Evolutionary conservation across 1,140 invertebrate genomes (phyloP).

Genomic region (Eciton burchellii): DNA sequence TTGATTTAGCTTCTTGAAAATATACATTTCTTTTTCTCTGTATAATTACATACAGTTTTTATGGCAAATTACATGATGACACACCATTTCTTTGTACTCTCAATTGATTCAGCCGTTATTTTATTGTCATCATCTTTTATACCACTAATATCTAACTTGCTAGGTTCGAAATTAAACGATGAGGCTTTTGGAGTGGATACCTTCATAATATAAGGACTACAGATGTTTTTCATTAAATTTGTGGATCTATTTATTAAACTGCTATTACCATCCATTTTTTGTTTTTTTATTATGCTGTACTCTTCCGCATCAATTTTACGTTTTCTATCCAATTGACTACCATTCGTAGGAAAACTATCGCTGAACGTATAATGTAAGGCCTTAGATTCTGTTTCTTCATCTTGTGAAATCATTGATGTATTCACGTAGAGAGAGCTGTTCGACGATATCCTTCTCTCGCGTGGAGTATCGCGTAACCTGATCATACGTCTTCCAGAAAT

Average conservation of each 20-base stretch:
- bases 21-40: slow-evolving; percentile 26
- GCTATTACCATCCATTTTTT: slow-evolving; percentile 68
- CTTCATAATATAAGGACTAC: slow-evolving; percentile 67
- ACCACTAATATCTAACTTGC: slow-evolving; percentile 66
- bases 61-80: slow-evolving; percentile 77
- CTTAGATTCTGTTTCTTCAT: slow-evolving; percentile 71
- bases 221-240: slow-evolving; percentile 72
- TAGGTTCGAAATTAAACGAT: slow-evolving; percentile 72
- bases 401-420: slow-evolving; percentile 72
- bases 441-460: slow-evolving; percentile 76
- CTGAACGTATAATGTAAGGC: slow-evolving; percentile 69
- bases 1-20: slow-evolving; percentile 48
- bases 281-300: slow-evolving; percentile 70
- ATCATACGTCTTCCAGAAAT: slow-evolving; percentile 79
- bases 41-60: slow-evolving; percentile 20
- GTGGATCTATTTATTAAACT: slow-evolving; percentile 76
- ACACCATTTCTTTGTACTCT: slow-evolving; percentile 78
- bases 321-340: slow-evolving; percentile 73
- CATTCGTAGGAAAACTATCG: slow-evolving; percentile 62
- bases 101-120: slow-evolving; percentile 36
- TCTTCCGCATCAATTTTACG: slow-evolving; percentile 72
- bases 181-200: slow-evolving; percentile 74
- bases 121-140: slow-evolving; percentile 55
- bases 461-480: slow-evolving; percentile 77
- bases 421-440: slow-evolving; percentile 81